Percentiles rank a stretch among this genome's conserved stretches.
phyloP scores from a whole-genome alignment of 2,113 vertebrate genomes.

The Sorex fumeus region DNA sequence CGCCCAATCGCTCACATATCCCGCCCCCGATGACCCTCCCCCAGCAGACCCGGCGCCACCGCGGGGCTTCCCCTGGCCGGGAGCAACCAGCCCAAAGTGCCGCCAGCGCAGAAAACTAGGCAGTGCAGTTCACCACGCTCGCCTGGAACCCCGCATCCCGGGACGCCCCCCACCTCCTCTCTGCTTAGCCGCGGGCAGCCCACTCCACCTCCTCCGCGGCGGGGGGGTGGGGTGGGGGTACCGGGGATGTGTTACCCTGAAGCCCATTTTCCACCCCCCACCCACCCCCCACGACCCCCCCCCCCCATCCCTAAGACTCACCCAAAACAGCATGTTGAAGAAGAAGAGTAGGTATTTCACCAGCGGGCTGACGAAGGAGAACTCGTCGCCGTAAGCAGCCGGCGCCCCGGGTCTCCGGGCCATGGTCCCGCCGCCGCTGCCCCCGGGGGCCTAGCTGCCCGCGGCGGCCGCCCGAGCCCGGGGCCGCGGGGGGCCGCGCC shows the following conservation, averaged over 20 bases:
- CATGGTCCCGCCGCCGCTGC: slow-evolving; percentile 84
- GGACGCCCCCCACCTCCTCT: background rate
- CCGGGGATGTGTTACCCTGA: too few species aligned
- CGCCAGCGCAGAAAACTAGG: slow-evolving; percentile 66
- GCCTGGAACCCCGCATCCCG: background rate
- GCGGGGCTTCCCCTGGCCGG: background rate
- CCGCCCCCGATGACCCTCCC: background rate
- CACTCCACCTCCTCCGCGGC: background rate
- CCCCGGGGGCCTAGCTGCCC: slow-evolving; percentile 82
- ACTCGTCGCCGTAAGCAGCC: slow-evolving; percentile 87
- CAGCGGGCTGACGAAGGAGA: slow-evolving; percentile 92
- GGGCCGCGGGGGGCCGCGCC: slow-evolving; percentile 45
- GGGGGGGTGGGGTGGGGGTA: background rate
- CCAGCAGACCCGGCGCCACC: background rate
- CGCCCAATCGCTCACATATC: background rate
- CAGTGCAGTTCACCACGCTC: background rate
- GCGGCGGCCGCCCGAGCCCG: slow-evolving; percentile 61
- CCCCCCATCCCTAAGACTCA: slow-evolving; percentile 87
- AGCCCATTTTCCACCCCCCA: background rate
- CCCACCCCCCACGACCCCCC: too few species aligned
- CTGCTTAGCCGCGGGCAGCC: background rate
- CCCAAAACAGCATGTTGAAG: slow-evolving; percentile 97
- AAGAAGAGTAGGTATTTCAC: slow-evolving; percentile 96
- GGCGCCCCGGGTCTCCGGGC: slow-evolving; percentile 79
- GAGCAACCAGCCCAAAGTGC: slow-evolving; percentile 69